These are phyloP conservation scores for Poecilia wingei DNA, from an alignment of 2,797 vertebrate genomes.

Conservation along the genomic window DNA sequence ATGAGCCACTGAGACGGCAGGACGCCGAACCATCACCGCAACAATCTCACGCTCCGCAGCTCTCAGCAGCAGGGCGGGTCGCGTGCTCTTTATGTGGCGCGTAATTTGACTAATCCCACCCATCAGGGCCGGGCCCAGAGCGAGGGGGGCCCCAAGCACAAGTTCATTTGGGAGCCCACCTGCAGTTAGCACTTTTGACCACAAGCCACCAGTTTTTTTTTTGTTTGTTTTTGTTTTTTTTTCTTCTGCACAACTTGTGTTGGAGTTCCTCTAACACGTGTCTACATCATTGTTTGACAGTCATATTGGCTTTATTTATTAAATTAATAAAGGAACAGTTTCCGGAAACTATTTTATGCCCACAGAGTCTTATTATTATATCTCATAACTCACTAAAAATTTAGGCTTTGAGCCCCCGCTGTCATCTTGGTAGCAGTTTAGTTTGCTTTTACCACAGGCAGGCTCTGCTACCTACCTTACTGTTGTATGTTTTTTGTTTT, in stretches of 20 bases:
- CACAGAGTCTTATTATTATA: not conserved
- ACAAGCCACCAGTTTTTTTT: not conserved
- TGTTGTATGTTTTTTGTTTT: not conserved
- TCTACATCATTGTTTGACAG: not conserved
- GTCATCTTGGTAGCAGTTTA: not conserved
- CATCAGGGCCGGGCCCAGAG: constrained; percentile 29
- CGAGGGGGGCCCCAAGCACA: not conserved
- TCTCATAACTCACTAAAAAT: too few species aligned
- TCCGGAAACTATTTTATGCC: not conserved
- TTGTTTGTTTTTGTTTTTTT: not conserved
- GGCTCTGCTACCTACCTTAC: not conserved
- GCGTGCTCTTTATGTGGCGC: not conserved
- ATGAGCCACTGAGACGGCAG: constrained; percentile 10
- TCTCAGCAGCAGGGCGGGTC: constrained; percentile 42
- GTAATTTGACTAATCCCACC: constrained; percentile 64
- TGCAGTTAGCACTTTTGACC: not conserved
- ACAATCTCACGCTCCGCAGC: not conserved
- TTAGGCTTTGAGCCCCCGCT: not conserved
- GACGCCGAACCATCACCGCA: not conserved
- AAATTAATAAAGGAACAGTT: not conserved
- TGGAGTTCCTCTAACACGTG: not conserved
- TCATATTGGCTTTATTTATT: not conserved
- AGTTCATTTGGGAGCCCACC: not conserved
- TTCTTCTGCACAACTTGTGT: not conserved
- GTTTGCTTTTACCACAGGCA: not conserved